Evolutionary conservation across 2,797 vertebrate genomes (phyloP).

Genomic region (Microchirus variegatus): DNA sequence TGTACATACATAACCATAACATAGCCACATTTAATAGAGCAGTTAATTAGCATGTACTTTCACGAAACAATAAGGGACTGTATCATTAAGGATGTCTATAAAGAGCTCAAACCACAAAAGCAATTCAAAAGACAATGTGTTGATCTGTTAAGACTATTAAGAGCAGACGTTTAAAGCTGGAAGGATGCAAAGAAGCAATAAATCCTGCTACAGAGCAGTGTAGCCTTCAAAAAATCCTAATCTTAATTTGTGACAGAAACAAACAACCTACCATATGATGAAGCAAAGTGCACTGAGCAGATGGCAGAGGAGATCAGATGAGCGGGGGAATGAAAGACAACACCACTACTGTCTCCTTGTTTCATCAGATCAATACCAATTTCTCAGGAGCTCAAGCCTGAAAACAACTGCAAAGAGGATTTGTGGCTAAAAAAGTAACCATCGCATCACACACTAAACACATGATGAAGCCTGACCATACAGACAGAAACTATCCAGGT

Average conservation of each 20-base stretch:
- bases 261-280: not conserved
- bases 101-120: no score
- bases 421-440: not conserved
- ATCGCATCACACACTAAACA: constrained; percentile 6
- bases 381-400: not conserved
- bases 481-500: not conserved
- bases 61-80: no score
- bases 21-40: no score
- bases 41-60: no score
- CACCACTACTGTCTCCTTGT: not conserved
- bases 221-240: not conserved
- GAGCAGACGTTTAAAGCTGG: no score
- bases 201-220: no score
- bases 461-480: constrained; percentile 5
- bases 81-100: no score
- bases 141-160: no score
- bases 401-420: constrained; percentile 3
- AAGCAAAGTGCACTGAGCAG: not conserved
- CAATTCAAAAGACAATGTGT: no score
- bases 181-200: no score
- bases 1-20: no score
- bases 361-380: constrained; percentile 14
- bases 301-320: not conserved
- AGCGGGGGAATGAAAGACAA: not conserved
- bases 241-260: not conserved